Base-by-base conservation (phyloP, 2,888 invertebrate species). In the Rhaphigaster nebulosa region DNA sequence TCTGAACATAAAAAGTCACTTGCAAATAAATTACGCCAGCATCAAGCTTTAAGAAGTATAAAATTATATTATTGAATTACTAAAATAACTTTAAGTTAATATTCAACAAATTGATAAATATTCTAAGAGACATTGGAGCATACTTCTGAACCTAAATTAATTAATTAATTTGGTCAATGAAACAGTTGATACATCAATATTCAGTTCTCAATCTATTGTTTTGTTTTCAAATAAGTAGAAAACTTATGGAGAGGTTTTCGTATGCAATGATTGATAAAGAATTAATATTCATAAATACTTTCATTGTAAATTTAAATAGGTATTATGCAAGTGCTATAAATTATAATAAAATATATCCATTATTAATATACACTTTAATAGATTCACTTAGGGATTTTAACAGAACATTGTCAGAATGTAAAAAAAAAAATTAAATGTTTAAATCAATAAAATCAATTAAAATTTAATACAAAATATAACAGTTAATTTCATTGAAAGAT, bases 231-330 rank as follows among this genome's bases (percentile, higher is more conserved):
- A 15, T 65, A 65, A 15, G 15, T 29, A 34, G 6, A 29, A 29
- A 65, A 65, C 18, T 34, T 65, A 34, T 34, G 15, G 20, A 34
- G 3, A 34, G 4, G 18, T 70, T 70, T 70, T 70, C 20, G 34
- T 1, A 70, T 34, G 20, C 2, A 10, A 34, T 70, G 15, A 15
- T 65, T 70, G 70, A 70, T 70, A 34, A 18, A 70, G 34, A 70
- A 70, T 15, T 20, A 70, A 70, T 70, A 38, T 70, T 70, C 70
- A 70, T 70, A 34, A 70, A 70, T 34, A 70, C 70, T 70, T 34
- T 70, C 34, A 70, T 5, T 6, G 34, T 70, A 70, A 70, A 34
- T 70, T 70, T 70, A 20, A 70, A 70, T 65, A 15, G 65, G 65
- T 60, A 1, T 26, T 60, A 20, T 54, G 54, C 60, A 60, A 54